Evolutionary conservation across 2,888 invertebrate genomes (phyloP).

Genomic region (Tiliacea aurago): DNA sequence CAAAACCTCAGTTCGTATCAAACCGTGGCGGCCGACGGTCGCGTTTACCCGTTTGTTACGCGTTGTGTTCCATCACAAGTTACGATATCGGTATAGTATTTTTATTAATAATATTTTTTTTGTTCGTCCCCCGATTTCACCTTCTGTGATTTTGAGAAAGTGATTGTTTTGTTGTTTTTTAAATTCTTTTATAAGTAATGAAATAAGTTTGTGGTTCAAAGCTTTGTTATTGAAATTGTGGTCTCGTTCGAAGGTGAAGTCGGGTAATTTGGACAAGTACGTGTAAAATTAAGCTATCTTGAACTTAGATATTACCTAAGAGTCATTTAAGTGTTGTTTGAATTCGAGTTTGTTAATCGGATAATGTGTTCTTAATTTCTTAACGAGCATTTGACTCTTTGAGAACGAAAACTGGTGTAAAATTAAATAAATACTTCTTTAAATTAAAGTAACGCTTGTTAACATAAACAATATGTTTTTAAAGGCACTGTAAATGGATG

Average conservation of each 20-base stretch:
- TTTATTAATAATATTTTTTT: constrained; percentile 3
- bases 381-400: not conserved
- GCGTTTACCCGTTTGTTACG: constrained; percentile 43
- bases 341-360: not conserved
- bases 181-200: not conserved
- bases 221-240: constrained; percentile 24
- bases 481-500: not conserved
- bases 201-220: constrained; percentile 32
- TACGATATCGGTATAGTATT: constrained; percentile 62
- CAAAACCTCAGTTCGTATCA: constrained; percentile 63
- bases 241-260: constrained; percentile 55
- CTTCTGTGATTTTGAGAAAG: constrained; percentile 35
- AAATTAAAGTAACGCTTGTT: not conserved
- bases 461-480: not conserved
- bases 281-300: constrained; percentile 30
- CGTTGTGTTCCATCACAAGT: constrained; percentile 50
- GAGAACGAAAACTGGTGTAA: not conserved
- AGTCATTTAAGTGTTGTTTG: not conserved
- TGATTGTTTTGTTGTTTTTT: not conserved
- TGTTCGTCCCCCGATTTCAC: constrained; percentile 53
- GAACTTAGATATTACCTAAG: constrained; percentile 12
- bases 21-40: constrained; percentile 52
- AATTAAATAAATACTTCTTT: constrained; percentile 14
- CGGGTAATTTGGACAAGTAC: constrained; percentile 57
- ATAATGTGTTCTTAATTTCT: constrained; percentile 18